Conservation (phyloP, 2,888 invertebrate species). For the Polia nebulosa region DNA sequence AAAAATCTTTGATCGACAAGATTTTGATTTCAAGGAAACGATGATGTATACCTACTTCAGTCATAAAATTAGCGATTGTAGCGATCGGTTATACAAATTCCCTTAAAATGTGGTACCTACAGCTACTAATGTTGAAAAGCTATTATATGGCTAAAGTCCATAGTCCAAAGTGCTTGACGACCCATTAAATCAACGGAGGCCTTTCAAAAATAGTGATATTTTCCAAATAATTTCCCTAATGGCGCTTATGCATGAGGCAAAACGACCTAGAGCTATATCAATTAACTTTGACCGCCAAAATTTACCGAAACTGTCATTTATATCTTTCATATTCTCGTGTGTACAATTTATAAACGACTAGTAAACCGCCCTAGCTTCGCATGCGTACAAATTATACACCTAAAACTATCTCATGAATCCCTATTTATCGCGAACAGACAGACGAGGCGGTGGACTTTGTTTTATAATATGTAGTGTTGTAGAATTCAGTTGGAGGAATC, state of each 20-base stretch:
- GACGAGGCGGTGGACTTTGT: too few species aligned
- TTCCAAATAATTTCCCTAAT: slow-evolving; percentile 52
- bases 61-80: not conserved
- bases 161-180: slow-evolving; percentile 28
- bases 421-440: too few species aligned
- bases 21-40: slow-evolving; percentile 13
- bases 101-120: not conserved
- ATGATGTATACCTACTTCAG: not conserved
- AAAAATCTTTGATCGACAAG: slow-evolving; percentile 7
- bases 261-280: slow-evolving; percentile 39
- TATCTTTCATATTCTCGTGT: not conserved
- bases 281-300: slow-evolving; percentile 38
- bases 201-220: slow-evolving; percentile 37
- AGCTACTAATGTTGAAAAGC: slow-evolving; percentile 5
- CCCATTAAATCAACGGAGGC: slow-evolving; percentile 23
- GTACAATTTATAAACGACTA: slow-evolving; percentile 1
- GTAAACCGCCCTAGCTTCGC: too few species aligned
- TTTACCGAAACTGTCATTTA: slow-evolving; percentile 15
- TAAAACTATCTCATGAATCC: too few species aligned
- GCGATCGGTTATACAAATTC: not conserved
- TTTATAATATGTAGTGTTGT: too few species aligned
- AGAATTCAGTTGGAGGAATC: slow-evolving; percentile 4
- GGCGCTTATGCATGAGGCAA: slow-evolving; percentile 35
- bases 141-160: slow-evolving; percentile 1
- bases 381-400: too few species aligned